Evolutionary conservation across 2,113 vertebrate species (phyloP), one percentile per base, ranked within the genome.

Genomic region (Oplegnathus fasciatus): DNA sequence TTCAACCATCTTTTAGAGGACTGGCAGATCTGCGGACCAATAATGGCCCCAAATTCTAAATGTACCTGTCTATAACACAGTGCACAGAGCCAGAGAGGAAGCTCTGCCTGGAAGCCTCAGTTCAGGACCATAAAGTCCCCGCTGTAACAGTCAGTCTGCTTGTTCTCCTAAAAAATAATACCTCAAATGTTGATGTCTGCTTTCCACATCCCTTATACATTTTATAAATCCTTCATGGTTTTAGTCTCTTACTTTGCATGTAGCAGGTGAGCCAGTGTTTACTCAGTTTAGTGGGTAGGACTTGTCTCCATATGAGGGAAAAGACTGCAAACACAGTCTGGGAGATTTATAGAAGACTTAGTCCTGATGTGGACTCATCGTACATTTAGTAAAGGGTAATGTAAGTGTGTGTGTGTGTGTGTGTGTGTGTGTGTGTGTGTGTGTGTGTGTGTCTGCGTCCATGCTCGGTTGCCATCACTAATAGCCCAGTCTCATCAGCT

Each of bases 391-490:
- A n/a, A 30, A 52, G 54, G 65, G 22, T 69, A 52, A 30, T 62
- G 24, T 72, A 18, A 37, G 32, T 77, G 46, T 50, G 26, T 60
- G 68, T 75, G 80, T 42, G 26, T 52, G 37, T 22, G 71, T 28
- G 50, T 62, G 14, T 5, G 42, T 24, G 10, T 26, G 37, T 52
- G 37, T 20, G 71, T 26, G 48, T 62, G 14, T 5, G 42, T 24
- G 10, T 26, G 62, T 46, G 30, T 67, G 55, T 69, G 73, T 66
- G 67, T 24, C 73, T 46, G 61, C 48, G 84, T 52, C 62, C 85
- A 80, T 73, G 78, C 84, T 87, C 84, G 82, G 80, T 81, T 79
- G 83, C 79, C 70, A 89, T 86, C 81, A 78, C 90, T 93, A 92
- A 93, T 50, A 80, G 83, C 57, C 75, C 72, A 68, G 54, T 82